Percentiles rank a stretch among this genome's conserved stretches.
Conservation (phyloP, 2,888 invertebrate genomes). For the Sacculina carcini region DNA sequence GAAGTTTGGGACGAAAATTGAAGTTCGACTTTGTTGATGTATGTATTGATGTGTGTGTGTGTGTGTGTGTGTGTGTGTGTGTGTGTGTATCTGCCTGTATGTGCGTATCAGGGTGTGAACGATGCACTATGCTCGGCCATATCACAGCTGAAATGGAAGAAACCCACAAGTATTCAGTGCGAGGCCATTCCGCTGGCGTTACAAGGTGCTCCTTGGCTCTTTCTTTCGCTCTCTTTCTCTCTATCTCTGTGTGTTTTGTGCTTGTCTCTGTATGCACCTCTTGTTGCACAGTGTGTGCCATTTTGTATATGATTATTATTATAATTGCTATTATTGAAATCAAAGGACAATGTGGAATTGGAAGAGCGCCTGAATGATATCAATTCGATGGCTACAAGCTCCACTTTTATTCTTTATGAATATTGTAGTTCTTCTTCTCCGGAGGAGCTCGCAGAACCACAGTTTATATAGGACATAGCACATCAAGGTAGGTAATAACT, state of each 20-base stretch:
- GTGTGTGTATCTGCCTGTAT: not conserved
- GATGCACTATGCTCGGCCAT: slow-evolving; percentile 79
- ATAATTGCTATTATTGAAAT: too few relatives aligned
- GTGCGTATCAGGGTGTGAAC: slow-evolving; percentile 42
- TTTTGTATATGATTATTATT: too few relatives aligned
- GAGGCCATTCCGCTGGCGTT: slow-evolving; percentile 80
- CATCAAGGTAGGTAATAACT: too few relatives aligned
- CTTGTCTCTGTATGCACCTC: too few relatives aligned
- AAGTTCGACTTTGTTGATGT: too few relatives aligned
- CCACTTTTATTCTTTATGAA: not conserved
- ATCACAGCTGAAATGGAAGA: slow-evolving; percentile 70
- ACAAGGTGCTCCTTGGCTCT: slow-evolving; percentile 31
- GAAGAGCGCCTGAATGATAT: not conserved
- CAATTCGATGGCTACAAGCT: not conserved
- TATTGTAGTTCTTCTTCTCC: too few relatives aligned
- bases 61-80: not conserved
- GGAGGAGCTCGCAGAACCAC: too few relatives aligned
- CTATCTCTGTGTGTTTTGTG: not conserved
- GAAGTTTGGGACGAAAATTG: too few relatives aligned
- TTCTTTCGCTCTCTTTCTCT: not conserved
- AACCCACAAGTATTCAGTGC: slow-evolving; percentile 77
- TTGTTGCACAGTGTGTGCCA: too few relatives aligned
- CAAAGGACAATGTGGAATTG: too few relatives aligned
- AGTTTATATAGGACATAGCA: too few relatives aligned
- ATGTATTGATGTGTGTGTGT: too few relatives aligned